A percentile compares a stretch with the other conserved stretches of the same genome.
phyloP scores from a whole-genome alignment of 2,797 vertebrate species.

The Scolopax bukidnonensis region DNA sequence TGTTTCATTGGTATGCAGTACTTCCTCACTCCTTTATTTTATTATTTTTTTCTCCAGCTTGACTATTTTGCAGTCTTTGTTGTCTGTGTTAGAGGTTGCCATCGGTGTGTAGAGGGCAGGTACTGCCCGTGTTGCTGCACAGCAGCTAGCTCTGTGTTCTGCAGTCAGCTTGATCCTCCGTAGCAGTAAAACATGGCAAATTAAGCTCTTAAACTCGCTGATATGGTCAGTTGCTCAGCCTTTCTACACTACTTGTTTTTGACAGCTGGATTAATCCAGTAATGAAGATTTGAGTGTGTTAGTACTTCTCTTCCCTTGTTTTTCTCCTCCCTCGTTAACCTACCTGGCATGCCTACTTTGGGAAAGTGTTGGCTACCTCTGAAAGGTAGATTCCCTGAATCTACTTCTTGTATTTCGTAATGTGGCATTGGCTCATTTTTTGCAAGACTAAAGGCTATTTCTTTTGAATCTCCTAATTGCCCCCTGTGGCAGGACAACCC shows the following conservation, averaged over 20 bases:
- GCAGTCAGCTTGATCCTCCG: not conserved
- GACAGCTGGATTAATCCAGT: not conserved
- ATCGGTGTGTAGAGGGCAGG: not conserved
- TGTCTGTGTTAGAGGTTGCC: not conserved
- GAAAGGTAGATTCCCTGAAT: not conserved
- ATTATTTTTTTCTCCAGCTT: not conserved
- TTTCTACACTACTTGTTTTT: not conserved
- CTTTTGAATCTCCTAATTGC: not conserved
- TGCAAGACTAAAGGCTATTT: not conserved
- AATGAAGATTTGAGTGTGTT: not conserved
- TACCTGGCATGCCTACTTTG: not conserved
- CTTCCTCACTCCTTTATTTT: not conserved
- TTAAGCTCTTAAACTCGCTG: not conserved
- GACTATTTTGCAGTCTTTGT: not conserved
- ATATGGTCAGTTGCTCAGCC: not conserved
- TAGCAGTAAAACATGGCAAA: not conserved
- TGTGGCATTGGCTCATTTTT: rapidly evolving
- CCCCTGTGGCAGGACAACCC: not conserved
- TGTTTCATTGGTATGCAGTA: not conserved
- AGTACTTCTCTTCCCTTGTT: not conserved
- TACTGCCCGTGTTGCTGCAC: not conserved
- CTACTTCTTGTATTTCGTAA: not conserved
- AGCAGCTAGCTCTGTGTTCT: not conserved
- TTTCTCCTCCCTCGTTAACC: not conserved
- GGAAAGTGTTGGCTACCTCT: not conserved